These are phyloP conservation scores for Elaeidobius kamerunicus DNA, from an alignment of 2,888 invertebrate species.

Conservation along the genomic window DNA sequence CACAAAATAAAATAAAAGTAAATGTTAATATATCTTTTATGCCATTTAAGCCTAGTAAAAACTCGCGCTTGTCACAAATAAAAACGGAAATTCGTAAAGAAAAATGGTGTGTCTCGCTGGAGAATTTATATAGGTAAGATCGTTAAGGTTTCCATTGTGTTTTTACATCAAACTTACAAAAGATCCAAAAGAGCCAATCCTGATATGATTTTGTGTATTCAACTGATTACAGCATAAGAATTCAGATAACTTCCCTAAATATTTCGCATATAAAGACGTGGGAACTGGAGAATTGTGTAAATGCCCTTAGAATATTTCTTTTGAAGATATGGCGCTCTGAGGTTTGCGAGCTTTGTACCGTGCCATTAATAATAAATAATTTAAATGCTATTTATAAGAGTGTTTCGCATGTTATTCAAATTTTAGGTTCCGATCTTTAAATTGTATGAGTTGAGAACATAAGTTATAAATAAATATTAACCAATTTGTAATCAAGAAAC, in stretches of 20 bases:
- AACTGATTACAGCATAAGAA: constrained; percentile 26
- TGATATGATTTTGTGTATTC: constrained; percentile 30
- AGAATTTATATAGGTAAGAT: constrained; percentile 29
- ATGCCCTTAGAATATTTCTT: constrained; percentile 10
- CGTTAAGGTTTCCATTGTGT: constrained; percentile 27
- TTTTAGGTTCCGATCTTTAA: too few species aligned
- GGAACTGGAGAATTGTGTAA: constrained; percentile 12
- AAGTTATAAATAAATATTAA: too few species aligned
- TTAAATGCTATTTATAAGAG: too few species aligned
- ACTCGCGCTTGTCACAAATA: too few species aligned
- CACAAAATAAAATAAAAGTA: too few species aligned
- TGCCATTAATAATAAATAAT: too few species aligned
- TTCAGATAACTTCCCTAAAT: constrained; percentile 26
- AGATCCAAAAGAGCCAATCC: constrained; percentile 22
- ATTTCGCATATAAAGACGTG: constrained; percentile 12
- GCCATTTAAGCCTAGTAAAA: too few species aligned
- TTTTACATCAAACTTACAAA: constrained; percentile 26
- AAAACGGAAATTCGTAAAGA: constrained; percentile 22
- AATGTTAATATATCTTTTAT: too few species aligned
- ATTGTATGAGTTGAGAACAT: too few species aligned
- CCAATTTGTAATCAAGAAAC: too few species aligned
- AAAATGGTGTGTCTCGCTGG: constrained; percentile 22
- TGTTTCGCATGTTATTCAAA: too few species aligned
- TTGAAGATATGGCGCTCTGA: constrained; percentile 1
- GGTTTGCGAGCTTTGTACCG: too few species aligned